phyloP scores from a whole-genome alignment of 2,113 vertebrate genomes.

The Pipra filicauda region DNA sequence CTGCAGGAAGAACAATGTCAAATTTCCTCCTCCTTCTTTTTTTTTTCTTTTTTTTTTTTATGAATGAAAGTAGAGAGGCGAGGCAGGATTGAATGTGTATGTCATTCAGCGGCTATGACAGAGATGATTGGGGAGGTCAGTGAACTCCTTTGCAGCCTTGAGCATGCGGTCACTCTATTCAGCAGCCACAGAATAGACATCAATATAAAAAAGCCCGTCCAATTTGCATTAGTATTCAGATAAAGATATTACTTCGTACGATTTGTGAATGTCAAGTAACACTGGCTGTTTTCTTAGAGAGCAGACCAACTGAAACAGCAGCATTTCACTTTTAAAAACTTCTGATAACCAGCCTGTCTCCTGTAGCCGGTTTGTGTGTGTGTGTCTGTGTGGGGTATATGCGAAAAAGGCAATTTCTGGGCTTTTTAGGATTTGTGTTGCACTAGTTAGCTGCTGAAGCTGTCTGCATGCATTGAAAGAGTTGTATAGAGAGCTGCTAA shows the following conservation, averaged over 20 bases:
- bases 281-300: conserved; percentile 31
- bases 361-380: background rate
- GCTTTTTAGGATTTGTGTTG: background rate
- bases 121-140: conserved; percentile 75
- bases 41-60: conserved; percentile 49
- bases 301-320: background rate
- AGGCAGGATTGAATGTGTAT: conserved; percentile 69
- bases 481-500: background rate
- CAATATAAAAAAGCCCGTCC: conserved; percentile 62
- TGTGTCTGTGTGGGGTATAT: accelerated
- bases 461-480: background rate
- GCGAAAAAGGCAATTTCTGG: background rate
- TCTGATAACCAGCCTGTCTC: background rate
- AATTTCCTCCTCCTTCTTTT: background rate
- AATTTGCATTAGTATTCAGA: conserved; percentile 74
- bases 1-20: conserved; percentile 67
- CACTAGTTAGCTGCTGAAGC: background rate
- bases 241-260: conserved; percentile 73
- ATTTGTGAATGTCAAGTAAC: conserved; percentile 69
- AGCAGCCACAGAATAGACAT: conserved; percentile 66
- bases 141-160: conserved; percentile 66
- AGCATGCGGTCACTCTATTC: conserved; percentile 71
- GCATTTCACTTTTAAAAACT: background rate
- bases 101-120: conserved; percentile 71
- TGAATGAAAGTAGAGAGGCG: conserved; percentile 74